A percentile compares a stretch with the other conserved stretches of the same genome.
Conservation (phyloP, 1,140 invertebrate genomes). For the Proales similis region DNA sequence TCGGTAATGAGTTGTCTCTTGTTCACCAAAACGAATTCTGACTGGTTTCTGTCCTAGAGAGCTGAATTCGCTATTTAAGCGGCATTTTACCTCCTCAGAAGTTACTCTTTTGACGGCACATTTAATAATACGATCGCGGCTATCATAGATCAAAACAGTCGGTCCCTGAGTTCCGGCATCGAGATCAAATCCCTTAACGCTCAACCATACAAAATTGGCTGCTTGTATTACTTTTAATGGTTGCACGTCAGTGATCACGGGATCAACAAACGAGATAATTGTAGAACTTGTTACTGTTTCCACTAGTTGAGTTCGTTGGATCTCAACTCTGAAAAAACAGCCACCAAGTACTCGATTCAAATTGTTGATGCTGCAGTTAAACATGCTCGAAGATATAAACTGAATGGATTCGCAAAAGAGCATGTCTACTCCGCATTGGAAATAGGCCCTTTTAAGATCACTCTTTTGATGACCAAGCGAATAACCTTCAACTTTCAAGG, state of each 20-base stretch:
- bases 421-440: too few species aligned
- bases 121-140: not conserved
- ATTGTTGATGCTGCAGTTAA: too few species aligned
- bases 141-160: not conserved
- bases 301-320: too few species aligned
- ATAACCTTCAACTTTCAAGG: too few species aligned
- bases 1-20: not conserved
- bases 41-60: conserved; percentile 9
- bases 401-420: too few species aligned
- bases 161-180: not conserved
- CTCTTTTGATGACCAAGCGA: too few species aligned
- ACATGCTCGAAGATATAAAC: too few species aligned
- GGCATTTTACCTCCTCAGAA: not conserved
- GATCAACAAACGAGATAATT: not conserved
- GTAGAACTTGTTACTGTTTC: not conserved
- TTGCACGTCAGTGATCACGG: not conserved
- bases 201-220: conserved; percentile 30
- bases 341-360: too few species aligned
- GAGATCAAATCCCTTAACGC: not conserved
- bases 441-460: too few species aligned
- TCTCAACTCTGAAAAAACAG: too few species aligned
- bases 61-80: conserved; percentile 1
- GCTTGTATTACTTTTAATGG: conserved; percentile 1
- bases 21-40: not conserved
- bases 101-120: conserved; percentile 25